Conservation (phyloP, 2,888 invertebrate species). For the Ctena decussata region DNA sequence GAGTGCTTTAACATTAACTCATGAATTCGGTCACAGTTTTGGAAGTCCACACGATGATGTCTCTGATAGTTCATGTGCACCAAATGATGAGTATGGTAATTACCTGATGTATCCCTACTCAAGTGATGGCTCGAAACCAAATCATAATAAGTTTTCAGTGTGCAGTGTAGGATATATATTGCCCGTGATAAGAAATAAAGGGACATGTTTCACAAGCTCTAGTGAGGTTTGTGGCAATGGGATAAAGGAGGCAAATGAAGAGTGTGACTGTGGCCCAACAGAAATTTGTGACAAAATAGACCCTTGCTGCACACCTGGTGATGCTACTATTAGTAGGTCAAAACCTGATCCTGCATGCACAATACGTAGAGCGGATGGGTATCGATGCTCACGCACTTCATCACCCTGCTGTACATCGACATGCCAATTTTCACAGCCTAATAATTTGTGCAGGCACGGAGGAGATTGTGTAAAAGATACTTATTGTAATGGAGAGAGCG, state of each 20-base stretch:
- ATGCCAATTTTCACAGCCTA: constrained; percentile 56
- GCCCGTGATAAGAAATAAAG: constrained; percentile 79
- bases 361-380: constrained; percentile 64
- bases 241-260: constrained; percentile 75
- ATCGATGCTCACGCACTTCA: constrained; percentile 70
- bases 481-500: constrained; percentile 68
- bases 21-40: constrained; percentile 83
- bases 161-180: constrained; percentile 78
- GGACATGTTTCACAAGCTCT: constrained; percentile 47
- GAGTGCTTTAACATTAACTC: constrained; percentile 71
- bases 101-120: constrained; percentile 80
- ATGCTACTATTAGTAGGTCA: constrained; percentile 21
- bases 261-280: constrained; percentile 78
- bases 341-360: constrained; percentile 74
- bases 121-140: constrained; percentile 71
- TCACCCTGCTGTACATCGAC: constrained; percentile 70
- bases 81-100: constrained; percentile 70
- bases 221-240: constrained; percentile 77
- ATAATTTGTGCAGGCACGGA: constrained; percentile 61
- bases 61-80: constrained; percentile 57
- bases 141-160: constrained; percentile 78
- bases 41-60: constrained; percentile 79
- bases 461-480: constrained; percentile 67
- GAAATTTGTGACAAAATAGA: constrained; percentile 66
- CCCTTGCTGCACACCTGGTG: constrained; percentile 75